Conservation (phyloP, 2,797 vertebrate species). For the Podarcis lilfordi region DNA sequence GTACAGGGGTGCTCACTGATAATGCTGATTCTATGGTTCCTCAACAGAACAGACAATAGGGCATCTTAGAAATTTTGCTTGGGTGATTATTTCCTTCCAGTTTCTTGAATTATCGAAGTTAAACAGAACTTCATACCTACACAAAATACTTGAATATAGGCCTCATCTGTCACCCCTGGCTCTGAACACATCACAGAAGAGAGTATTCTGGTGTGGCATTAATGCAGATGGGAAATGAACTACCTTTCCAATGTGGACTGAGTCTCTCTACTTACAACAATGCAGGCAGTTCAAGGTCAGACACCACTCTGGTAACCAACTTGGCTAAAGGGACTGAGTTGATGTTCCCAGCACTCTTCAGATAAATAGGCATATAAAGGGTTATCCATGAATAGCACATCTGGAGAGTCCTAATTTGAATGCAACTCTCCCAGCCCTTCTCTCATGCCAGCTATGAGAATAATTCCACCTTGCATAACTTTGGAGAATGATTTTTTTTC, state of each 20-base stretch:
- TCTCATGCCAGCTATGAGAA: background rate
- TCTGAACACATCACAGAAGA: background rate
- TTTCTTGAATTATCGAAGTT: background rate
- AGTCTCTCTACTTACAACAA: background rate
- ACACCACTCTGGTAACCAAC: background rate
- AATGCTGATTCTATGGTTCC: background rate
- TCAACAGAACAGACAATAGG: background rate
- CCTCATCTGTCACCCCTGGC: background rate
- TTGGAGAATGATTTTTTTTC: background rate
- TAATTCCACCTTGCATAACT: too few species aligned
- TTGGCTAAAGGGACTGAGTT: background rate
- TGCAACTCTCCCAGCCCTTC: background rate
- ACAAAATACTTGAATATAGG: background rate
- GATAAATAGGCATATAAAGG: background rate
- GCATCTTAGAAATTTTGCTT: background rate
- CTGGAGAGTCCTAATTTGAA: background rate
- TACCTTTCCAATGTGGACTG: background rate
- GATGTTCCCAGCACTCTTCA: background rate
- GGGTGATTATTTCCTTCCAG: background rate
- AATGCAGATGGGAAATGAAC: background rate
- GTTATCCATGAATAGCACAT: background rate
- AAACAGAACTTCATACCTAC: background rate
- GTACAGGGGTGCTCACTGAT: background rate
- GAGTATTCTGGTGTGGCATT: background rate
- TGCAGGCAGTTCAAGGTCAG: background rate